Evolutionary conservation across 2,888 invertebrate genomes (phyloP).

Genomic region (Pandemis corylana): DNA sequence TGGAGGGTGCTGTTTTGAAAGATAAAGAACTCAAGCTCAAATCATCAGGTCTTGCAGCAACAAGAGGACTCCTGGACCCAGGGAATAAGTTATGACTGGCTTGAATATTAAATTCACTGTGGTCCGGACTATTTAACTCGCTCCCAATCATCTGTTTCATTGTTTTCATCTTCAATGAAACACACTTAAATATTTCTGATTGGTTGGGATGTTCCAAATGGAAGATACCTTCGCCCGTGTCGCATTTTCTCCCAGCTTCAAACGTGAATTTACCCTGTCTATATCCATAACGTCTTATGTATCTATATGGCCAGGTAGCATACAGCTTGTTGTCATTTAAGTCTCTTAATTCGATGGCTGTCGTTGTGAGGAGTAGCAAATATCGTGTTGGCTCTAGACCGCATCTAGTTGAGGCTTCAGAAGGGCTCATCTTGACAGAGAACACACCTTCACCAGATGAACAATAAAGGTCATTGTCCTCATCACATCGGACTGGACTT

Average conservation of each 20-base stretch:
- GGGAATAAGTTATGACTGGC: slow-evolving; percentile 92
- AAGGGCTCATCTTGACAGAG: slow-evolving; percentile 90
- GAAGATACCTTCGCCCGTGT: slow-evolving; percentile 93
- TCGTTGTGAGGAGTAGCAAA: slow-evolving; percentile 89
- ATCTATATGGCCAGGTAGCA: slow-evolving; percentile 94
- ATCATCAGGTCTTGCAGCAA: slow-evolving; percentile 84
- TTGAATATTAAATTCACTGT: slow-evolving; percentile 89
- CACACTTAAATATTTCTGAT: slow-evolving; percentile 92
- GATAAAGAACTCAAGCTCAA: slow-evolving; percentile 77
- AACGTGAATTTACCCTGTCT: slow-evolving; percentile 94
- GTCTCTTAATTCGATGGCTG: slow-evolving; percentile 90
- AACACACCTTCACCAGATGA: slow-evolving; percentile 93
- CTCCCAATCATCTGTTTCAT: slow-evolving; percentile 93
- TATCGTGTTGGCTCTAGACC: slow-evolving; percentile 89
- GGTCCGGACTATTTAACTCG: slow-evolving; percentile 87
- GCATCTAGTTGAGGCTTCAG: slow-evolving; percentile 91
- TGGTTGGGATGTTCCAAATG: slow-evolving; percentile 92
- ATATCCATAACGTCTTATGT: slow-evolving; percentile 93
- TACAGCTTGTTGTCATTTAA: slow-evolving; percentile 86
- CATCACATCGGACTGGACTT: slow-evolving; percentile 87
- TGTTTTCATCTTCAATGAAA: slow-evolving; percentile 93
- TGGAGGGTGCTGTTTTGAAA: slow-evolving; percentile 76
- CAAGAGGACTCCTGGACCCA: slow-evolving; percentile 92
- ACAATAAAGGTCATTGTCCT: slow-evolving; percentile 95
- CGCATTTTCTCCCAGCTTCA: slow-evolving; percentile 94